These are phyloP conservation scores for Ferdinandea cuprea DNA, from an alignment of 2,888 invertebrate species.

Conservation along the genomic window DNA sequence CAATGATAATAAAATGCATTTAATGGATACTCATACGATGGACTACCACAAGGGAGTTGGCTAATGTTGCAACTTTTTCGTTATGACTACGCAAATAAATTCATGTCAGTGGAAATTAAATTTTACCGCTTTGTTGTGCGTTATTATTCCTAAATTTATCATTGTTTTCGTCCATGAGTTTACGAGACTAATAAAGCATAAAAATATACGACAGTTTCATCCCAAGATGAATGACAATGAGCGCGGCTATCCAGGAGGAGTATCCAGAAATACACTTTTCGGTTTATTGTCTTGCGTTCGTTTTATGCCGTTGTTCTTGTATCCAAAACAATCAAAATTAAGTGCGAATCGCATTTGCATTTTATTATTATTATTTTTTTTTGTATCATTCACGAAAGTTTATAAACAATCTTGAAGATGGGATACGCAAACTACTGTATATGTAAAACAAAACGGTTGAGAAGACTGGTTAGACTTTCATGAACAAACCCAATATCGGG, in stretches of 20 bases:
- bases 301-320: neutral
- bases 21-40: too few species aligned
- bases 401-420: conserved; percentile 3
- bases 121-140: conserved; percentile 31
- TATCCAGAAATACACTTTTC: conserved; percentile 1
- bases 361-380: conserved; percentile 49
- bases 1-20: conserved; percentile 18
- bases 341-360: conserved; percentile 60
- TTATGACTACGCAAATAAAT: conserved; percentile 12
- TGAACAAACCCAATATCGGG: neutral
- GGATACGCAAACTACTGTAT: conserved; percentile 14
- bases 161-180: conserved; percentile 35
- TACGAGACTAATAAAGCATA: conserved; percentile 14
- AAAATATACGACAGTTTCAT: conserved; percentile 1
- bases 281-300: neutral
- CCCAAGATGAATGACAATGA: conserved; percentile 10
- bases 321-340: conserved; percentile 61
- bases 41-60: conserved; percentile 4
- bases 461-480: conserved; percentile 13
- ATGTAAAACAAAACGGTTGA: conserved; percentile 35
- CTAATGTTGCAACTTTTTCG: too few species aligned
- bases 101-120: conserved; percentile 17
- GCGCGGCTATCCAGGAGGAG: neutral
- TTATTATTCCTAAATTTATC: conserved; percentile 25
- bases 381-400: conserved; percentile 27